Evolutionary conservation across 2,113 vertebrate species (phyloP).

Genomic region (Dasyornis broadbenti): DNA sequence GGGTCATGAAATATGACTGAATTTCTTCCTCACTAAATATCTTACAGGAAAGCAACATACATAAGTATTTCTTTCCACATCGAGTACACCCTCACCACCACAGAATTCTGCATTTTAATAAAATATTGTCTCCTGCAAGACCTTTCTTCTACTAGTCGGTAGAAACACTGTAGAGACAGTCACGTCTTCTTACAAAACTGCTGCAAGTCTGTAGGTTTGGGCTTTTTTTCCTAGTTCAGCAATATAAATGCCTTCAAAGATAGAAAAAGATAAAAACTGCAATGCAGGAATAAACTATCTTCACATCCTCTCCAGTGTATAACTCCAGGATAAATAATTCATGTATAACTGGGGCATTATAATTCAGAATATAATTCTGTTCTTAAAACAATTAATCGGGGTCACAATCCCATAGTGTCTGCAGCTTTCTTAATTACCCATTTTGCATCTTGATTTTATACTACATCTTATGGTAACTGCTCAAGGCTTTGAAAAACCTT

Average conservation of each 20-base stretch:
- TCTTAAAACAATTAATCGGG: neutral
- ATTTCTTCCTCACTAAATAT: neutral
- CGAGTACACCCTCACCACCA: neutral
- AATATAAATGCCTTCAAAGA: neutral
- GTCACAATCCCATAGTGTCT: fast-evolving
- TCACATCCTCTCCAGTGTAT: neutral
- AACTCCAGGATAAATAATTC: neutral
- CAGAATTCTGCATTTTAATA: neutral
- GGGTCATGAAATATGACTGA: neutral
- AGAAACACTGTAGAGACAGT: neutral
- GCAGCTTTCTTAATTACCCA: neutral
- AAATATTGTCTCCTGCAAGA: neutral
- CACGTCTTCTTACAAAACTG: neutral
- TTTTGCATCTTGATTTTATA: neutral
- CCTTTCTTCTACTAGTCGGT: neutral
- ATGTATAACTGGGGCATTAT: fast-evolving
- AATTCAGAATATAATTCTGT: neutral
- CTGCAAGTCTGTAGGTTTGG: fast-evolving
- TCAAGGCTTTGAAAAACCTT: neutral
- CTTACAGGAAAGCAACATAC: neutral
- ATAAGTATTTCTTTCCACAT: neutral
- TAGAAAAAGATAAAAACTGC: neutral
- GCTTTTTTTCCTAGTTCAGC: neutral
- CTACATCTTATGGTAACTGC: neutral
- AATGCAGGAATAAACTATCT: neutral